Base-by-base conservation (phyloP, 2,113 vertebrate genomes). In the Rhabdomys dilectus region DNA sequence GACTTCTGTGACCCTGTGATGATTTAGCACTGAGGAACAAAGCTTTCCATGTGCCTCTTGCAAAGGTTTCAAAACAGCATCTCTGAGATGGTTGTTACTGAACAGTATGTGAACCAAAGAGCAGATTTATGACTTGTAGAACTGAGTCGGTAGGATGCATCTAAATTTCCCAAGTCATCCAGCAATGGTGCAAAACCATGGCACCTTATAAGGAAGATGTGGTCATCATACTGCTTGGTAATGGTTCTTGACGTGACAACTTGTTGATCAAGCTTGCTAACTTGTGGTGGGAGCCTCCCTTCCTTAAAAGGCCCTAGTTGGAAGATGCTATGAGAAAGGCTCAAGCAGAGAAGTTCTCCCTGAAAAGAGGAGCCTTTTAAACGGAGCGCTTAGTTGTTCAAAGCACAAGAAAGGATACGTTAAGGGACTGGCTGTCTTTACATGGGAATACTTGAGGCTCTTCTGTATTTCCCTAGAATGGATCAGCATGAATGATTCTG, bases 151-250 rank as follows among this genome's bases (percentile, higher is more conserved):
- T 56, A 90, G 51, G 26, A 81, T 81, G 45, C 58, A 60, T 62
- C 48, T 75, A 66, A 42, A 21, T 96, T 96, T 93, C 19, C 80
- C 91, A 92, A 93, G 66, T 81, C 93, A 95, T 95, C 90, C 94
- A 66, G 4, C 17, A 21, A 80, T 91, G 94, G 62, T 75, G 24
- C 13, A 73, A 91, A 84, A 82, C 80, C n/a, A 24, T 5, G 11
- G 56, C 21, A 45, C 81, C 80, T 93, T 91, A 64, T 70, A 92
- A 93, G 77, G 91, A 96, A 94, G 73, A n/a, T 68, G 48, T 29
- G 48, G 36, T 56, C 58, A 31, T 42, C 53, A 56, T 39, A 51
- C 36, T 75, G 3, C 68, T 93, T 95, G 73, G 53, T 89, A 58
- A 93, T 80, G 76, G n/a, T 24, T 51, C 45, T 86, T 87, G 91